Base-by-base conservation (phyloP, 2,113 vertebrate species). In the Tragelaphus buxtoni region DNA sequence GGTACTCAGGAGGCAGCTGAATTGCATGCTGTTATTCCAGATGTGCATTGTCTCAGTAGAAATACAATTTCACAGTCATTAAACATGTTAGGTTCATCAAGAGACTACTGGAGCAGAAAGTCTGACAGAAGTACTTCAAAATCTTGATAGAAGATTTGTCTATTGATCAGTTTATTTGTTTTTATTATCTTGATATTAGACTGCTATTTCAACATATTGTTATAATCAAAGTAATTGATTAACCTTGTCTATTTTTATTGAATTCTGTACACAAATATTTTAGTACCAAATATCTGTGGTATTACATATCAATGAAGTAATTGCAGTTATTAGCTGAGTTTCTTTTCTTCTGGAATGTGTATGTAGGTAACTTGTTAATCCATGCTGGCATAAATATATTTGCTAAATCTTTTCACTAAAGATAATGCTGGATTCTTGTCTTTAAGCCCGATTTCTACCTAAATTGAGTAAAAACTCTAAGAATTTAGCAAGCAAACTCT, bases 11-110 rank as follows among this genome's bases (percentile, higher is more conserved):
- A 96, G 97, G 96, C 72, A 90, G 86, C 84, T 95, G 72, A 97
- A 96, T 49, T 96, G 76, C 92, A n/a, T 91, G 95, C 96, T 98
- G 96, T 92, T 98, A 92, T 96, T 98, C 98, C 97, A 99, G 98
- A 98, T 98, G 98, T 98, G 96, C 87, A 56, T 93, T 97, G 90
- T 98, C 98, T 98, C 97, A 95, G 86, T 82, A 98, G 97, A 97
- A 98, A 98, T 96, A 95, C 89, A 98, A 97, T 99, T 98, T 98
- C 97, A 98, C 98, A 98, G 97, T 95, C 97, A 97, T 98, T 98
- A 98, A 98, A 98, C 98, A 97, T 97, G 96, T 97, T 96, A 98
- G 98, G 97, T 98, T 98, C 94, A 98, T 98, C 98, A 97, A 97
- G 91, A 97, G 86, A 95, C 98, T 98, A 98, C 98, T 98, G 98